Conservation (phyloP, 1,140 invertebrate genomes). For the Drosophila asahinai region DNA sequence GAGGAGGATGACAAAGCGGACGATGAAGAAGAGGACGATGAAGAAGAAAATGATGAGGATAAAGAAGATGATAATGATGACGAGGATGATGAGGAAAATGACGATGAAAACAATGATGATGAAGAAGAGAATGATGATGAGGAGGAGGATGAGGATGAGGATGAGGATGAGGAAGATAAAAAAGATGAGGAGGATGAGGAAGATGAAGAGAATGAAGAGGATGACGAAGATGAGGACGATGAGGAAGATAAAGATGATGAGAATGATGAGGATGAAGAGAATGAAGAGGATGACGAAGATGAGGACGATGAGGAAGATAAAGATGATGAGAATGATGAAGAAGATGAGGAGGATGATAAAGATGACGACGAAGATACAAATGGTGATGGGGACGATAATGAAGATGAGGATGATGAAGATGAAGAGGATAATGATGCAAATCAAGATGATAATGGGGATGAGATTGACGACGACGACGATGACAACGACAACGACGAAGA, state of each 20-base stretch:
- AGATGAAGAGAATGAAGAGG: conserved; percentile 48
- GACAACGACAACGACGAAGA: conserved; percentile 58
- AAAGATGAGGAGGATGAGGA: conserved; percentile 15
- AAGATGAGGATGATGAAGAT: conserved; percentile 27
- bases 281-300: conserved; percentile 37
- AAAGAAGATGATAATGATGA: conserved; percentile 30
- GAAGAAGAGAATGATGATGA: conserved; percentile 28
- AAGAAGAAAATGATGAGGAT: conserved; percentile 15
- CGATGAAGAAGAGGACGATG: conserved; percentile 30
- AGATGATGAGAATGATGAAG: conserved; percentile 22
- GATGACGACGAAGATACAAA: conserved; percentile 40
- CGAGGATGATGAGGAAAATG: conserved; percentile 61
- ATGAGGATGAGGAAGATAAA: conserved; percentile 27
- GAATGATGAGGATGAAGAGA: conserved; percentile 50
- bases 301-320: conserved; percentile 80
- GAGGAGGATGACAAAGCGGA: conserved; percentile 42
- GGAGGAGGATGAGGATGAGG: conserved; percentile 13
- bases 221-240: conserved; percentile 41
- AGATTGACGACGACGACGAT: conserved; percentile 48
- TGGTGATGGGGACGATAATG: conserved; percentile 15
- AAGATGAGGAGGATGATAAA: conserved; percentile 12
- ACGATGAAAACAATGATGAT: conserved; percentile 68
- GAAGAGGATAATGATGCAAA: conserved; percentile 85
- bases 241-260: conserved; percentile 70
- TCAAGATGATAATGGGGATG: conserved; percentile 21